Conservation (phyloP, 2,113 vertebrate species). For the Peucedramus taeniatus region DNA sequence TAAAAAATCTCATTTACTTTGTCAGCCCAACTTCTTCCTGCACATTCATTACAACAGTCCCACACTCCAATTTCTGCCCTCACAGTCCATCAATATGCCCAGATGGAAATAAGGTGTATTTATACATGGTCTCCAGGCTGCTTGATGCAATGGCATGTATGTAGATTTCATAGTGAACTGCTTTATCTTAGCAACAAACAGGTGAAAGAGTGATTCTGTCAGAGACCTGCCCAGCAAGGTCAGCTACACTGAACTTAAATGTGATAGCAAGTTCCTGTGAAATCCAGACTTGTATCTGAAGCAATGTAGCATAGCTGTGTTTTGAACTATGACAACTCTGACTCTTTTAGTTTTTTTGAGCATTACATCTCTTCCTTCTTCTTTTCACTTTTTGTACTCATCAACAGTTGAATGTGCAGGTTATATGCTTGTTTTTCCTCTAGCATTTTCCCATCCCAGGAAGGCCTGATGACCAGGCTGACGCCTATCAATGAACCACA, state of each 20-base stretch:
- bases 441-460: neutral
- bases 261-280: neutral
- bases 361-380: neutral
- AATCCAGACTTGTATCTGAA: neutral
- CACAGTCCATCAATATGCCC: too few relatives aligned
- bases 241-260: neutral
- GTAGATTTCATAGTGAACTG: neutral
- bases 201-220: neutral
- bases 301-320: neutral
- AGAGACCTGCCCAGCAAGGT: neutral
- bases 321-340: neutral
- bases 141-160: neutral
- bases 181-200: neutral
- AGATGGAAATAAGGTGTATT: neutral
- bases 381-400: neutral
- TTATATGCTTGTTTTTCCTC: neutral
- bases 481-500: neutral
- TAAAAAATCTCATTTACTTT: neutral
- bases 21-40: neutral
- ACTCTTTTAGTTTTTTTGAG: neutral
- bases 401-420: neutral
- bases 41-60: neutral
- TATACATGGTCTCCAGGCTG: neutral
- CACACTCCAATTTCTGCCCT: neutral
- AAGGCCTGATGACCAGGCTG: neutral